A percentile compares a stretch with the other conserved stretches of the same genome.
phyloP scores from a whole-genome alignment of 1,140 invertebrate species.

The Scaptomyza montana region DNA sequence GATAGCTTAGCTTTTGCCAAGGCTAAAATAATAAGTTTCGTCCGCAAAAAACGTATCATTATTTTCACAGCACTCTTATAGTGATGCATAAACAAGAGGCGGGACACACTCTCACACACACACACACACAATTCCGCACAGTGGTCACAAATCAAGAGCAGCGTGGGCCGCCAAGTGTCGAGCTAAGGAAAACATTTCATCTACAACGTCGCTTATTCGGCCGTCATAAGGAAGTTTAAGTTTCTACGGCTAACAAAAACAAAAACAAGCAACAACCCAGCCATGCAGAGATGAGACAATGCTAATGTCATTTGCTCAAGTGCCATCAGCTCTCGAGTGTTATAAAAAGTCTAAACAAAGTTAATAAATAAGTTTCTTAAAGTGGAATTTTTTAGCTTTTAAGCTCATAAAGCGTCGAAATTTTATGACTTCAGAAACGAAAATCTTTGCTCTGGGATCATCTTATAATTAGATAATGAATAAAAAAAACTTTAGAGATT shows the following conservation, averaged over 20 bases:
- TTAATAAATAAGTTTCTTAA: slow-evolving; percentile 69
- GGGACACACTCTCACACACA: slow-evolving; percentile 15
- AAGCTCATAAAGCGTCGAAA: slow-evolving; percentile 44
- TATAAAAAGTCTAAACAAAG: slow-evolving; percentile 78
- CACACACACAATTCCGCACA: slow-evolving; percentile 17
- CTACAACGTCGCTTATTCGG: slow-evolving; percentile 12
- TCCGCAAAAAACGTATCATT: slow-evolving; percentile 5
- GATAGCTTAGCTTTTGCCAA: no score
- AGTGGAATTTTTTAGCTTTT: slow-evolving; percentile 28
- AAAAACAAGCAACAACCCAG: slow-evolving; percentile 13
- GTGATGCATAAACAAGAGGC: slow-evolving; percentile 24
- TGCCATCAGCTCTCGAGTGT: slow-evolving; percentile 63
- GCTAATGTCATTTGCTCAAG: slow-evolving; percentile 73
- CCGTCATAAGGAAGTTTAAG: slow-evolving; percentile 64
- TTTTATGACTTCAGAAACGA: slow-evolving; percentile 25
- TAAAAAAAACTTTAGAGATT: not conserved
- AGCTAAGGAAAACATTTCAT: slow-evolving; percentile 48
- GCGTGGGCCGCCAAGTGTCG: slow-evolving; percentile 40
- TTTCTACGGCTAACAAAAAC: slow-evolving; percentile 47
- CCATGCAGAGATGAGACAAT: slow-evolving; percentile 50
- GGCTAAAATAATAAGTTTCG: not conserved
- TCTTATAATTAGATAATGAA: not conserved
- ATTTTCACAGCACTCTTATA: slow-evolving; percentile 31
- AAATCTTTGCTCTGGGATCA: not conserved
- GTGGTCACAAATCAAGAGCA: slow-evolving; percentile 62